A percentile compares a stretch with the other conserved stretches of the same genome.
These are phyloP conservation scores for Plebejus argus DNA, from an alignment of 2,888 invertebrate genomes.

Conservation along the genomic window DNA sequence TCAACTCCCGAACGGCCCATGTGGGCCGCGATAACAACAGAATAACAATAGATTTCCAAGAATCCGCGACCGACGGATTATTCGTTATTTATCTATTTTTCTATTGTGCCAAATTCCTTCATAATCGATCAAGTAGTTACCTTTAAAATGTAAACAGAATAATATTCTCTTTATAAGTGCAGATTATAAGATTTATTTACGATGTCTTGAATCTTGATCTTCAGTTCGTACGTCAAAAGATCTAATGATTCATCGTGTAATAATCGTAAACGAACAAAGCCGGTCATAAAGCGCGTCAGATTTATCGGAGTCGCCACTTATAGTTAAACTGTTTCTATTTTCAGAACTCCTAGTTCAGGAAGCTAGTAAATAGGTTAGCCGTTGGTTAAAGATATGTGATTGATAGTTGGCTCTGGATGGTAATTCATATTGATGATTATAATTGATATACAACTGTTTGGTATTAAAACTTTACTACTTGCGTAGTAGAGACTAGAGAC, in stretches of 20 bases:
- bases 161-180: background rate
- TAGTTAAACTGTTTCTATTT: constrained; percentile 19
- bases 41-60: too few relatives aligned
- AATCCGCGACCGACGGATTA: too few relatives aligned
- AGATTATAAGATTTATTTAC: background rate
- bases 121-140: too few relatives aligned
- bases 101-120: too few relatives aligned
- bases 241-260: constrained; percentile 25
- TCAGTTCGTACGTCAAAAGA: constrained; percentile 9
- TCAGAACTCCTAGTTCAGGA: background rate
- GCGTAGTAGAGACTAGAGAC: too few relatives aligned
- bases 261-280: constrained; percentile 29
- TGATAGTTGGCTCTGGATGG: too few relatives aligned
- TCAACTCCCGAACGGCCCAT: too few relatives aligned
- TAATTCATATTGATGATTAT: too few relatives aligned
- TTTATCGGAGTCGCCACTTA: constrained; percentile 3
- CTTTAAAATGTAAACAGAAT: background rate
- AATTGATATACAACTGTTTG: too few relatives aligned
- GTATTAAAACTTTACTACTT: too few relatives aligned
- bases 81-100: too few relatives aligned
- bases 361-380: background rate
- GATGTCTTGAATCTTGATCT: background rate
- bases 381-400: background rate
- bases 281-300: constrained; percentile 4
- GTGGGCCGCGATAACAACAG: too few relatives aligned